Base-by-base conservation (phyloP, 2,888 invertebrate genomes). In the Philopedon plagiatum region DNA sequence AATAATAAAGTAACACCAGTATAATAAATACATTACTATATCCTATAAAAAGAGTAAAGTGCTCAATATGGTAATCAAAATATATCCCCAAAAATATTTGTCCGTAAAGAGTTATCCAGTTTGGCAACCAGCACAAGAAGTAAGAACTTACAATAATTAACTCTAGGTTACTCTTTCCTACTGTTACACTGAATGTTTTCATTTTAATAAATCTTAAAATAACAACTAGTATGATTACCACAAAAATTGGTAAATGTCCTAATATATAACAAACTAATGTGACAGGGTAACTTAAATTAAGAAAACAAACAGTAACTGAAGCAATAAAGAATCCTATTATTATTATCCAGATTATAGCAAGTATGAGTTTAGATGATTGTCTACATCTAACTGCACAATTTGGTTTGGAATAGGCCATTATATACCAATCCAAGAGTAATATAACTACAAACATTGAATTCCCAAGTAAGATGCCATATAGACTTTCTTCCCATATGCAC, bases 71-170 rank as follows among this genome's bases (percentile, higher is more conserved):
- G 21, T 51, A 23, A 15, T 11, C 11, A 18, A 64, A 21, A 23
- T 11, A 49, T 4, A 41, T 13, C 5, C 46, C 21, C 5, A 70
- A 62, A 51, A 60, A 63, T 9, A 62, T 7, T 56, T 70, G 60
- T 18, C 49, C 64, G 19, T 70, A 71, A 5, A 60, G 15, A n/a
- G 18, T 19, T 9, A 70, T 19, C 51, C 56, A 61, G 23, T 68
- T 73, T 26, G 71, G 76, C 32, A 76, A 13, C 75, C 75, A 75
- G 57, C 73, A 76, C 1, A 75, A 13, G 32, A 75, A 75, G 19
- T 66, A 76, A 0, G 76, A 70, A 49, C 57, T 69, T 7, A 73
- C 71, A 29, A 75, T n/a, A 5, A 73, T 26, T 41, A 76, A 54
- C 54, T 71, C 71, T 37, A 66, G 8, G 1, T 58, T 67, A 15